A percentile compares a stretch with the other conserved stretches of the same genome.
Evolutionary conservation across 2,888 invertebrate species (phyloP).

Genomic region (Pyrocoelia pectoralis): DNA sequence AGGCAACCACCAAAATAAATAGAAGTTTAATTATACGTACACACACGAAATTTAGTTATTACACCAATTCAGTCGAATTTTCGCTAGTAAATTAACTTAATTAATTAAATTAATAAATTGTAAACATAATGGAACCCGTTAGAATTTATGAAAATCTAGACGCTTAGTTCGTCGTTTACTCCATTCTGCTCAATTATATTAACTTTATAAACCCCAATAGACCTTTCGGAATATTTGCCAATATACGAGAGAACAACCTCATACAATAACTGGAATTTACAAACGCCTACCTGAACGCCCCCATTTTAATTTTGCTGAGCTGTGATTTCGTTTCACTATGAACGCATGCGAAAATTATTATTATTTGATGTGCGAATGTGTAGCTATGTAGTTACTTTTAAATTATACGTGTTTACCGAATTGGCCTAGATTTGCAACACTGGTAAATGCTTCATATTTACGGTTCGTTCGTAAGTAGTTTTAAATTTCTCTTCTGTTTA

Average conservation of each 20-base stretch:
- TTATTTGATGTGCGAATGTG: background rate
- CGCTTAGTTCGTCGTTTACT: background rate
- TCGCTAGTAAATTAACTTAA: background rate
- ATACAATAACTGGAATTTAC: slow-evolving; percentile 1
- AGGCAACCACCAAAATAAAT: too few species aligned
- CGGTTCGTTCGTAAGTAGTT: too few species aligned
- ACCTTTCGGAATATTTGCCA: slow-evolving; percentile 2
- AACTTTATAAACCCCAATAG: slow-evolving; percentile 5
- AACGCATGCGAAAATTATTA: background rate
- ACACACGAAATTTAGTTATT: too few species aligned
- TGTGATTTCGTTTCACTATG: background rate
- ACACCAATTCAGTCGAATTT: background rate
- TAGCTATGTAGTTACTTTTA: too few species aligned
- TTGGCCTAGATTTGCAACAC: too few species aligned
- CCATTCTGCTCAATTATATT: background rate
- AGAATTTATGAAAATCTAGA: background rate
- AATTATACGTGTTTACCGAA: too few species aligned
- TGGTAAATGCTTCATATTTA: too few species aligned
- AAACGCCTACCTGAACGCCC: background rate
- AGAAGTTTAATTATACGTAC: too few species aligned
- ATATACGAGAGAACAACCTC: slow-evolving; percentile 1
- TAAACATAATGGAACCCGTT: background rate
- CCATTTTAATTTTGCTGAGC: background rate
- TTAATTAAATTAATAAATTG: slow-evolving; percentile 5
- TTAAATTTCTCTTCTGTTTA: too few species aligned